These are phyloP conservation scores for Mareca strepera DNA, from an alignment of 2,797 vertebrate species.

Conservation along the genomic window DNA sequence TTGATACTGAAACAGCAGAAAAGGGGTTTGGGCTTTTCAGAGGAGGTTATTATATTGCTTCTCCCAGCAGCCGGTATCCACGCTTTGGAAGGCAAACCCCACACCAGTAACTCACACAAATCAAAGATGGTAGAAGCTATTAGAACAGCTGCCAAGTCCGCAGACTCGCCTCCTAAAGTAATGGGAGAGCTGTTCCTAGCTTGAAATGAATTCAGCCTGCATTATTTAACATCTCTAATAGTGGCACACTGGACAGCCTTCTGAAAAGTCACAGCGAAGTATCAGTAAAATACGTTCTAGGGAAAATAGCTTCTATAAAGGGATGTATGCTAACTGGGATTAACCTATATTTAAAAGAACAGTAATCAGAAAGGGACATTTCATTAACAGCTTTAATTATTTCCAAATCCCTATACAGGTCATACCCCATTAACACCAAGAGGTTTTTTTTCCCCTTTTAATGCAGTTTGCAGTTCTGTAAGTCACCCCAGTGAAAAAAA, in stretches of 20 bases:
- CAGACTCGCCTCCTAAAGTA: constrained; percentile 35
- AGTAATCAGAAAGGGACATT: constrained; percentile 63
- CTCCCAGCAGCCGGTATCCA: background rate
- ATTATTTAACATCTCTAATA: constrained; percentile 39
- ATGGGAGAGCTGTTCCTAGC: background rate
- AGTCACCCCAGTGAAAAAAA: constrained; percentile 11
- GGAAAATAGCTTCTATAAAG: constrained; percentile 55
- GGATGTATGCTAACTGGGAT: constrained; percentile 50
- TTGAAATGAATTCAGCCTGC: constrained; percentile 11
- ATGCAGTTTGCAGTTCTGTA: constrained; percentile 19
- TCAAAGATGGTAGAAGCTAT: background rate
- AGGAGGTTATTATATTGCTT: background rate
- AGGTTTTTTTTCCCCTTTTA: background rate
- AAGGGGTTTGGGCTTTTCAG: background rate
- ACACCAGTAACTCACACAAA: background rate
- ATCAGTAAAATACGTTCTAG: constrained; percentile 9
- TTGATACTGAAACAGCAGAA: background rate
- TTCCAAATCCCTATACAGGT: constrained; percentile 76
- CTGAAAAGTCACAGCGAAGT: constrained; percentile 6
- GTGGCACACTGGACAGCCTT: constrained; percentile 7
- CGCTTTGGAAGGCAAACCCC: background rate
- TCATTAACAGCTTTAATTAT: constrained; percentile 77
- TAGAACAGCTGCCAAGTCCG: background rate
- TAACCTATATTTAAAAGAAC: constrained; percentile 73
- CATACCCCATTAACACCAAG: constrained; percentile 66